Evolutionary conservation across 2,113 vertebrate genomes (phyloP).

Genomic region (Mormyrus iriodes): DNA sequence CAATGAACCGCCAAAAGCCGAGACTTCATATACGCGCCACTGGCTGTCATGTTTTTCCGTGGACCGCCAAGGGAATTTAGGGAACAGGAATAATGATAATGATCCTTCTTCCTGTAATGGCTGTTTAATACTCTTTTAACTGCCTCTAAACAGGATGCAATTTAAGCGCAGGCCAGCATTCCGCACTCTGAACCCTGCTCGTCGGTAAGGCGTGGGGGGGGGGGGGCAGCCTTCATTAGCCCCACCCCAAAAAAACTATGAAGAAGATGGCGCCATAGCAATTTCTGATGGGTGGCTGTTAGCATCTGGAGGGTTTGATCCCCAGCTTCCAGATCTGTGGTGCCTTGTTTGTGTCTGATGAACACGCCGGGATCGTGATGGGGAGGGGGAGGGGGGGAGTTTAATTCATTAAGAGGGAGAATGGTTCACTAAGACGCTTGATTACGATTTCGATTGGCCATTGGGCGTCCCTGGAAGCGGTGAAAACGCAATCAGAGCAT

Average conservation of each 20-base stretch:
- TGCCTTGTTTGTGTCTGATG: neutral
- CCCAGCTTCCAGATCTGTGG: neutral
- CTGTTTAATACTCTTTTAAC: slow-evolving; percentile 29
- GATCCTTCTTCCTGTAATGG: slow-evolving; percentile 20
- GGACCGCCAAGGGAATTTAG: slow-evolving; percentile 10
- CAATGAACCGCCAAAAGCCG: neutral
- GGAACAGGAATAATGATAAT: slow-evolving; percentile 23
- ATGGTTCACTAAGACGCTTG: neutral
- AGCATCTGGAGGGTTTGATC: neutral
- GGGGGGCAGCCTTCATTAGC: neutral
- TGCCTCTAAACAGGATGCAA: slow-evolving; percentile 17
- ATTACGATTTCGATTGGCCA: neutral
- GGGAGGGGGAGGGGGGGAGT: neutral
- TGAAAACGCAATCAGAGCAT: neutral
- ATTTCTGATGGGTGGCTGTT: neutral
- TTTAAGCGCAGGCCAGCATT: neutral
- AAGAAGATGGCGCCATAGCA: neutral
- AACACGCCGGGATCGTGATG: neutral
- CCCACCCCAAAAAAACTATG: neutral
- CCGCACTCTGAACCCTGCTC: neutral
- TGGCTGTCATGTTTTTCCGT: neutral
- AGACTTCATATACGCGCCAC: neutral
- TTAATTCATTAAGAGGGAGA: neutral
- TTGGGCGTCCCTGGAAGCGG: neutral
- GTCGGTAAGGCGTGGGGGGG: neutral